Percentiles rank a stretch among this genome's conserved stretches.
Evolutionary conservation across 37 sponge, comb jelly and placozoan genomes (phyloP).

Genomic region (Halichondria panicea): DNA sequence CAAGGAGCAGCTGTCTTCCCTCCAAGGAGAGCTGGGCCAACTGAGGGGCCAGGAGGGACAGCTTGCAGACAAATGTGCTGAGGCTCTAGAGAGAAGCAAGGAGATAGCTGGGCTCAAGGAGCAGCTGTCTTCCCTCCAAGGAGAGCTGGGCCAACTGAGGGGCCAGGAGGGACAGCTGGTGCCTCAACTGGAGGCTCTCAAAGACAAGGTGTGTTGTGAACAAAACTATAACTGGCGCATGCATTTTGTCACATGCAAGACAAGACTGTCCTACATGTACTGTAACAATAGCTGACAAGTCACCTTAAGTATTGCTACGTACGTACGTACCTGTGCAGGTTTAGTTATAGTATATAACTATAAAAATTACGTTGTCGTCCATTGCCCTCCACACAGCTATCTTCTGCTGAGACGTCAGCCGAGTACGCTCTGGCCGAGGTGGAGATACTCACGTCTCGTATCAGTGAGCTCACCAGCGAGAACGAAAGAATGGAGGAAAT

Average conservation of each 20-base stretch:
- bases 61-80: not conserved
- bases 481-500: not conserved
- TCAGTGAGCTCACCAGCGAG: slow-evolving; percentile 41
- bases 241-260: too few species aligned
- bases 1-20: not conserved
- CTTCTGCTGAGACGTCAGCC: not conserved
- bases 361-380: not conserved
- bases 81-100: slow-evolving; percentile 2
- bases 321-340: too few species aligned
- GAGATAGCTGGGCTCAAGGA: not conserved
- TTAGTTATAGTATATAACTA: not conserved
- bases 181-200: not conserved
- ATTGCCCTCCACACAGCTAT: not conserved
- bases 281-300: not conserved
- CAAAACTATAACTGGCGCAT: too few species aligned
- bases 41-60: not conserved
- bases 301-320: too few species aligned
- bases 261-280: not conserved
- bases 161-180: not conserved
- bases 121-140: not conserved
- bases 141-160: not conserved
- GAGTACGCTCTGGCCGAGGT: slow-evolving; percentile 13
- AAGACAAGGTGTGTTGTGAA: too few species aligned
- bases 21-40: not conserved
- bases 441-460: slow-evolving; percentile 35